These are phyloP conservation scores for Salarias fasciatus DNA, from an alignment of 2,797 vertebrate species.

Conservation along the genomic window DNA sequence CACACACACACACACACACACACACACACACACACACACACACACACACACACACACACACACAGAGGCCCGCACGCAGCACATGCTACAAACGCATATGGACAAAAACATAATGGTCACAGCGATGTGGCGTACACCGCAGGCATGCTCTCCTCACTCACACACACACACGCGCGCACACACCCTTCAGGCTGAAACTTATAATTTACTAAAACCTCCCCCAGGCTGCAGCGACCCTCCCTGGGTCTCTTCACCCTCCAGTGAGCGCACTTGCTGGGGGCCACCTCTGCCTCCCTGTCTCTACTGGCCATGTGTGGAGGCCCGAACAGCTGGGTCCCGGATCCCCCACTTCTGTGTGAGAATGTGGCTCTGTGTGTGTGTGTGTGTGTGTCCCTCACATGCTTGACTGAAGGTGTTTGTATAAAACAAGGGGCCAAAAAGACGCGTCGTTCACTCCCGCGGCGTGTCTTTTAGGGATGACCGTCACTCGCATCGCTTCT, in stretches of 20 bases:
- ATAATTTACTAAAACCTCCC: slow-evolving; percentile 55
- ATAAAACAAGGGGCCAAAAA: background rate
- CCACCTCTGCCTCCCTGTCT: slow-evolving; percentile 31
- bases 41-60: slow-evolving; percentile 8
- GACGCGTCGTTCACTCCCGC: too few relatives aligned
- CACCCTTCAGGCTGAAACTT: slow-evolving; percentile 38
- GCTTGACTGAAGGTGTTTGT: slow-evolving; percentile 24
- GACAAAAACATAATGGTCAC: slow-evolving; percentile 27
- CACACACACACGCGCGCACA: slow-evolving; percentile 16
- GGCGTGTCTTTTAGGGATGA: too few relatives aligned
- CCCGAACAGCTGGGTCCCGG: slow-evolving; percentile 60
- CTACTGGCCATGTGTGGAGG: slow-evolving; percentile 54
- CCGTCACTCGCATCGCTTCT: too few relatives aligned
- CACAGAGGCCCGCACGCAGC: too few relatives aligned
- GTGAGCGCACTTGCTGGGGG: slow-evolving; percentile 62
- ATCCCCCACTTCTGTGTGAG: slow-evolving; percentile 24
- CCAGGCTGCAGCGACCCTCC: slow-evolving; percentile 36
- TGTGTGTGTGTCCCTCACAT: slow-evolving; percentile 11
- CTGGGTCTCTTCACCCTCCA: slow-evolving; percentile 60
- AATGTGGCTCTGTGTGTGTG: slow-evolving; percentile 6
- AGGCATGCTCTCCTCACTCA: slow-evolving; percentile 6
- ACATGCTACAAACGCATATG: slow-evolving; percentile 19
- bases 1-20: slow-evolving; percentile 37
- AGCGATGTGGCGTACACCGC: slow-evolving; percentile 17
- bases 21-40: too few relatives aligned